A percentile compares a stretch with the other conserved stretches of the same genome.
Evolutionary conservation across 2,113 vertebrate genomes (phyloP).

Genomic region (Daphoenositta chrysoptera): DNA sequence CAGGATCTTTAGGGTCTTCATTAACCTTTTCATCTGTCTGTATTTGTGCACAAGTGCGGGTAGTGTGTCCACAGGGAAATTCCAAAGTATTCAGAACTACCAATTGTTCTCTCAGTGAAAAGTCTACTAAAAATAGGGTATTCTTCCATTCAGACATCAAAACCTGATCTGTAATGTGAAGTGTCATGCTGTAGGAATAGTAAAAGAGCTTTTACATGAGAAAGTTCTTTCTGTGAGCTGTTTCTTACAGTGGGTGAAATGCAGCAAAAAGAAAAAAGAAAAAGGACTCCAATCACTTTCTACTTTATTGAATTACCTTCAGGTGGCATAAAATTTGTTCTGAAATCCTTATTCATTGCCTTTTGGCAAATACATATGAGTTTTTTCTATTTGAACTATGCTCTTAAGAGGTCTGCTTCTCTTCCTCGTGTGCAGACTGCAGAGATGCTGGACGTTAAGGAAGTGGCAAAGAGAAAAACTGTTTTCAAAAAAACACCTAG

Average conservation of each 20-base stretch:
- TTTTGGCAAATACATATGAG: not conserved
- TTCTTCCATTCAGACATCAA: constrained; percentile 67
- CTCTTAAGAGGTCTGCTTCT: not conserved
- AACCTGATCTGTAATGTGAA: constrained; percentile 46
- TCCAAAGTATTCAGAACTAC: not conserved
- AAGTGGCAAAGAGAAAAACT: not conserved
- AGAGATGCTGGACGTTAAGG: not conserved
- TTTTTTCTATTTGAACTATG: not conserved
- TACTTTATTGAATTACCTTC: not conserved
- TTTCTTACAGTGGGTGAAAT: not conserved
- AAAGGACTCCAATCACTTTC: not conserved
- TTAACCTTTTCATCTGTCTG: not conserved
- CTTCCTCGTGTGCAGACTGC: not conserved
- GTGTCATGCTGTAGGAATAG: constrained; percentile 38
- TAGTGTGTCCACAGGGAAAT: not conserved
- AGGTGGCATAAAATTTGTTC: not conserved
- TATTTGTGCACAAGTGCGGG: not conserved
- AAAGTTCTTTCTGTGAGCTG: not conserved
- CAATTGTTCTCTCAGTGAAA: not conserved
- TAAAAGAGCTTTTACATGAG: constrained; percentile 12
- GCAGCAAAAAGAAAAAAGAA: not conserved
- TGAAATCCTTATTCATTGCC: not conserved
- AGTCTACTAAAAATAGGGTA: constrained; percentile 65
- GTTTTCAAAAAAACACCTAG: not conserved
- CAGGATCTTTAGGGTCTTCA: not conserved